Percentiles rank a stretch among this genome's conserved stretches.
phyloP scores from a whole-genome alignment of 2,888 invertebrate genomes.

The Proisotoma minuta region DNA sequence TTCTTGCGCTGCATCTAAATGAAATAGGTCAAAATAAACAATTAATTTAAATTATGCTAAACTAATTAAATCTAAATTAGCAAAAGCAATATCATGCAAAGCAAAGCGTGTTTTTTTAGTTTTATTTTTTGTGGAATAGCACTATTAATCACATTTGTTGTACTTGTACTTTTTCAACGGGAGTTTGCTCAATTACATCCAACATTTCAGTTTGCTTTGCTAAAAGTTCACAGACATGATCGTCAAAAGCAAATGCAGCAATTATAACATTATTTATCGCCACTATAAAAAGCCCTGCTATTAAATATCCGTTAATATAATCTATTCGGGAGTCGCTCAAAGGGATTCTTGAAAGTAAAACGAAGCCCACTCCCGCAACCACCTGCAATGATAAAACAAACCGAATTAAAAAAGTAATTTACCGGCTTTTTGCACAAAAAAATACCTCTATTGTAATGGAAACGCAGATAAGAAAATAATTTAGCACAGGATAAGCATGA shows the following conservation, averaged over 20 bases:
- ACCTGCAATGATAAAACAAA: slow-evolving; percentile 28
- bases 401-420: not conserved
- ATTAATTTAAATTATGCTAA: too few species aligned
- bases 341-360: slow-evolving; percentile 40
- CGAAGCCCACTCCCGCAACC: slow-evolving; percentile 44
- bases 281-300: slow-evolving; percentile 44
- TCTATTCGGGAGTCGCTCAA: slow-evolving; percentile 35
- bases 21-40: too few species aligned
- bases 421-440: too few species aligned
- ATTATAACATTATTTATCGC: slow-evolving; percentile 42
- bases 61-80: too few species aligned
- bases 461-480: slow-evolving; percentile 45
- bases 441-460: slow-evolving; percentile 45
- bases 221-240: slow-evolving; percentile 38
- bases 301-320: slow-evolving; percentile 41
- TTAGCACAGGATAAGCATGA: slow-evolving; percentile 43
- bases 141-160: too few species aligned
- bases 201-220: slow-evolving; percentile 6
- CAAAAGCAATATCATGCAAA: too few species aligned
- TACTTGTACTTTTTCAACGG: not conserved
- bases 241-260: slow-evolving; percentile 44
- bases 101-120: too few species aligned
- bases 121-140: too few species aligned
- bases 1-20: too few species aligned
- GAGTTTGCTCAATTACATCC: slow-evolving; percentile 5